Percentiles rank a stretch among this genome's conserved stretches.
Evolutionary conservation across 1,140 invertebrate species (phyloP).

Genomic region (Achroia grisella): DNA sequence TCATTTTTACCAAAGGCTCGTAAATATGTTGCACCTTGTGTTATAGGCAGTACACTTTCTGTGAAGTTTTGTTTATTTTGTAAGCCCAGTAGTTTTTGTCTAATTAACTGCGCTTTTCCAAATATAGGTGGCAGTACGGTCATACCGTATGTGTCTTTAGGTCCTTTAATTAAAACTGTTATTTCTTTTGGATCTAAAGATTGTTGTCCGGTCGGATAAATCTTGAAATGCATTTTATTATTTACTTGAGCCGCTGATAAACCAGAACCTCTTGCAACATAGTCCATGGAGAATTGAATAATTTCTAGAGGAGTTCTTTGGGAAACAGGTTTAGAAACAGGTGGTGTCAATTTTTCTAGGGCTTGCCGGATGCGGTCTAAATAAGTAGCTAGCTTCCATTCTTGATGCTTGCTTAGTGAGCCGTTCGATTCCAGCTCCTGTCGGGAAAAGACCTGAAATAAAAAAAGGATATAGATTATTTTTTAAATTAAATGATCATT

Average conservation of each 20-base stretch:
- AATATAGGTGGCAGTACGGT: constrained; percentile 54
- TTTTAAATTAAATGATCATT: too few species aligned
- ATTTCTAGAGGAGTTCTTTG: constrained; percentile 40
- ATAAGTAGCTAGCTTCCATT: constrained; percentile 72
- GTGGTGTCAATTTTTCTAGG: constrained; percentile 57
- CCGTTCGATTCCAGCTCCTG: constrained; percentile 66
- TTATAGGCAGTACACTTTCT: constrained; percentile 53
- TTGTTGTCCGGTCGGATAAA: constrained; percentile 70
- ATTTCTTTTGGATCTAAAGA: constrained; percentile 65
- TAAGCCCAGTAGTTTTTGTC: constrained; percentile 58
- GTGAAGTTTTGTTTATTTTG: constrained; percentile 45
- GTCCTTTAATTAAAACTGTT: constrained; percentile 64
- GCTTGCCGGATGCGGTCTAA: constrained; percentile 61
- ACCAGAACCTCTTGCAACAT: constrained; percentile 75
- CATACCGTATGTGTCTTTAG: constrained; percentile 61
- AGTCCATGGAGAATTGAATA: constrained; percentile 65
- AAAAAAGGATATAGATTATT: too few species aligned
- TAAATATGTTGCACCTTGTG: constrained; percentile 56
- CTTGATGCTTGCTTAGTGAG: constrained; percentile 64
- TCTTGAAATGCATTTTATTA: constrained; percentile 66
- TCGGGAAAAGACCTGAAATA: constrained; percentile 71
- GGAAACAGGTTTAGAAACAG: constrained; percentile 45
- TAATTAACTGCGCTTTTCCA: constrained; percentile 60
- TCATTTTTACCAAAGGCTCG: constrained; percentile 58
- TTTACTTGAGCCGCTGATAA: constrained; percentile 71